Percentiles rank a stretch among this genome's conserved stretches.
phyloP scores from a whole-genome alignment of 2,888 invertebrate species.

The Pteria penguin region DNA sequence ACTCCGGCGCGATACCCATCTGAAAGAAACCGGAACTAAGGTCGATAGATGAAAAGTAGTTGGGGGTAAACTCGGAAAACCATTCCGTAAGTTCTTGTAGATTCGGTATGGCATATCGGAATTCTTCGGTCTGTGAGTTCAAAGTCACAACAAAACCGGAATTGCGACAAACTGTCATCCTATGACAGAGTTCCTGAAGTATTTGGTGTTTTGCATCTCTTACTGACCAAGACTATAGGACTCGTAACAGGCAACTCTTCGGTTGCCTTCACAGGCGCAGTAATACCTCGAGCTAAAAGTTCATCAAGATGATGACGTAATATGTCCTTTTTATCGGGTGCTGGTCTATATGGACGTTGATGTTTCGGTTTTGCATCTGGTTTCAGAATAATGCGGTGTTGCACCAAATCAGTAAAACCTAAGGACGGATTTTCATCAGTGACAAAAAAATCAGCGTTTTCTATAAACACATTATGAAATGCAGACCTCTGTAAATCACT shows the following conservation, averaged over 20 bases:
- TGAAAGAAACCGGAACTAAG: slow-evolving; percentile 34
- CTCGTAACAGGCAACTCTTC: slow-evolving; percentile 27
- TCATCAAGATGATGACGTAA: slow-evolving; percentile 24
- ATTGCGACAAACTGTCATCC: slow-evolving; percentile 4
- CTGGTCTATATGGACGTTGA: slow-evolving; percentile 31
- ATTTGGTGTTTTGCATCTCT: background rate
- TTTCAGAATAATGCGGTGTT: slow-evolving; percentile 26
- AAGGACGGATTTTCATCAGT: slow-evolving; percentile 28
- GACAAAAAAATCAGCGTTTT: slow-evolving; percentile 25
- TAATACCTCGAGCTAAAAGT: slow-evolving; percentile 16
- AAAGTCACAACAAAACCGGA: slow-evolving; percentile 22
- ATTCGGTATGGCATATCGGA: slow-evolving; percentile 29
- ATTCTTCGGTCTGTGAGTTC: slow-evolving; percentile 25
- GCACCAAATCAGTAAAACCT: slow-evolving; percentile 23
- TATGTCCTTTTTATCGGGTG: slow-evolving; percentile 31
- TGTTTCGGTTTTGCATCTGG: slow-evolving; percentile 22
- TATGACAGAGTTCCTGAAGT: background rate
- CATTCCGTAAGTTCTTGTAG: slow-evolving; percentile 36
- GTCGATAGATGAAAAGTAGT: slow-evolving; percentile 26
- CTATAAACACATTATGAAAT: background rate
- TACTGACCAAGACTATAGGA: slow-evolving; percentile 29
- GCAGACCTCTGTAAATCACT: background rate
- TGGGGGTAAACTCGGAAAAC: slow-evolving; percentile 21
- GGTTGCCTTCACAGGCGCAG: slow-evolving; percentile 3
- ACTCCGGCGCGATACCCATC: slow-evolving; percentile 6